Evolutionary conservation across 2,113 vertebrate species (phyloP).

Genomic region (Xerus inauris): DNA sequence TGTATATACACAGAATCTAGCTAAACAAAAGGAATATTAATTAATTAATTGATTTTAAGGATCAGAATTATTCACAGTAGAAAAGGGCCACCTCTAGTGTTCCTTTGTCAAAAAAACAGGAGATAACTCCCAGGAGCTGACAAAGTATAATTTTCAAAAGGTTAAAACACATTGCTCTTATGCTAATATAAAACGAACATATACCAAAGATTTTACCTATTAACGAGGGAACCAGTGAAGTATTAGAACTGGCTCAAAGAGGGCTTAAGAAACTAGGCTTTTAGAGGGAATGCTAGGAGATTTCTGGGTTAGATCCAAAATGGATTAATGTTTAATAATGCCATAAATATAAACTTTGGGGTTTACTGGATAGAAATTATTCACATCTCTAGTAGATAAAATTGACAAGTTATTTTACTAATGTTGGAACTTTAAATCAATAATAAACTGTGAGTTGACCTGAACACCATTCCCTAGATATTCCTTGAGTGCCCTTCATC

Average conservation of each 20-base stretch:
- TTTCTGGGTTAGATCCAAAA: not conserved
- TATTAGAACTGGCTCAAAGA: conserved; percentile 23
- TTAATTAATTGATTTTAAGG: not conserved
- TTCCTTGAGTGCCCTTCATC: not conserved
- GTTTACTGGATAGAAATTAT: not conserved
- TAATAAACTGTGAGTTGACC: not conserved
- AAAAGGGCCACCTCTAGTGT: not conserved
- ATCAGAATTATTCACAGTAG: not conserved
- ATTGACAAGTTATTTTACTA: not conserved
- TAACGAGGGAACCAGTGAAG: not conserved
- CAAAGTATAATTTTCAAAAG: conserved; percentile 34
- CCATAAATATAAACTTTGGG: not conserved
- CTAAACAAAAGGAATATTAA: not conserved
- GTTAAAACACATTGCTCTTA: not conserved
- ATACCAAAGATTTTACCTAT: not conserved
- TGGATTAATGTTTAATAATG: not conserved
- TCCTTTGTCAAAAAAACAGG: not conserved
- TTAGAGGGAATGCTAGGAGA: not conserved
- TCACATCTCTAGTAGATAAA: not conserved
- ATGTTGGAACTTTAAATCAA: not conserved
- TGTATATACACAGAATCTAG: conserved; percentile 20
- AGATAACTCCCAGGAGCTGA: not conserved
- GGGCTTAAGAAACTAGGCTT: not conserved
- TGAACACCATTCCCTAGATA: not conserved
- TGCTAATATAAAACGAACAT: conserved; percentile 19